Conservation (phyloP, 1,140 invertebrate genomes). For the Drosophila parvula region DNA sequence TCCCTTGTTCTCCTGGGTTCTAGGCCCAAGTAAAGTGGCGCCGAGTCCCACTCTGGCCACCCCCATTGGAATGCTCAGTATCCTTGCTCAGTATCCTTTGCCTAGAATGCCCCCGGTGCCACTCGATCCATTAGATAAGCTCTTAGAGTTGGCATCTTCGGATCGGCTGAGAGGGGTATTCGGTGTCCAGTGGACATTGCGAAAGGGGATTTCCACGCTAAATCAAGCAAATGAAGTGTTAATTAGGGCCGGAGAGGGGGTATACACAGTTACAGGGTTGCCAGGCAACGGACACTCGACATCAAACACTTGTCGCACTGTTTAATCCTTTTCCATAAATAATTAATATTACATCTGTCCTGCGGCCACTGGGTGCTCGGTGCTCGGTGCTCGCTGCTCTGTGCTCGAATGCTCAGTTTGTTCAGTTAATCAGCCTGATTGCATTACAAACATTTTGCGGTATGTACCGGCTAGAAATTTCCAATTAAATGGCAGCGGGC, state of each 20-base stretch:
- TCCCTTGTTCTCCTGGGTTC: too few species aligned
- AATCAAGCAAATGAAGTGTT: conserved; percentile 59
- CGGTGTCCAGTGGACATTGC: background rate
- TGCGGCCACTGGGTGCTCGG: background rate
- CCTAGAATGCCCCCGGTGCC: conserved; percentile 7
- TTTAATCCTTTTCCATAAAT: conserved; percentile 37
- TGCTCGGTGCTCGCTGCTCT: background rate
- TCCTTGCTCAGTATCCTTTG: conserved; percentile 1
- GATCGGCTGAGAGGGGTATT: background rate
- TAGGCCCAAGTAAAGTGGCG: background rate
- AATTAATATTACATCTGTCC: conserved; percentile 28
- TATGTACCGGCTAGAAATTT: conserved; percentile 31
- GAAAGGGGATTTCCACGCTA: conserved; percentile 30
- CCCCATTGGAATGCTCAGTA: background rate
- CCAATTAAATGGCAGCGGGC: conserved; percentile 29
- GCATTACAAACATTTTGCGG: conserved; percentile 50
- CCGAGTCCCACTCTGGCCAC: background rate
- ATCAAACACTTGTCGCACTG: conserved; percentile 11
- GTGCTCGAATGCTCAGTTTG: background rate
- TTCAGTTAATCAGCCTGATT: conserved; percentile 40
- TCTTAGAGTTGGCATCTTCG: background rate
- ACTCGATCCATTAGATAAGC: conserved; percentile 42
- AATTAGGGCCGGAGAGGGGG: conserved; percentile 18
- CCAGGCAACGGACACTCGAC: background rate
- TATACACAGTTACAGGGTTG: conserved; percentile 6